Evolutionary conservation across 53 echinoderm and acorn worm species (phyloP).

Genomic region (Zoroaster sp.): DNA sequence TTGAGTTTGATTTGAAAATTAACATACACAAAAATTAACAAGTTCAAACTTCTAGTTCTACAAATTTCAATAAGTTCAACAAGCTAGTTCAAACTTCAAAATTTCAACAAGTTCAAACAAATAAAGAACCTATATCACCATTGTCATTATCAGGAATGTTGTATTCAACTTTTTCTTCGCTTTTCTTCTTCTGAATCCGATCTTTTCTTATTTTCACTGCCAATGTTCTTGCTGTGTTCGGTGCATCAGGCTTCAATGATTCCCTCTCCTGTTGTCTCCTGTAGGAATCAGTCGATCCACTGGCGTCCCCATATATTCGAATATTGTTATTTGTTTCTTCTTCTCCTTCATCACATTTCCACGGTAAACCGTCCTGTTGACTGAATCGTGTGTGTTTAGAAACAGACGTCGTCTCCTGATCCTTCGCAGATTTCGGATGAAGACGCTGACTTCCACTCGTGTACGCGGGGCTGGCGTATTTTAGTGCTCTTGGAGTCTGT

Average conservation of each 20-base stretch:
- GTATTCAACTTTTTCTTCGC: not conserved
- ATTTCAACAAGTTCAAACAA: not conserved
- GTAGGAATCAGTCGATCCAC: slow-evolving; percentile 31
- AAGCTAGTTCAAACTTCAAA: not conserved
- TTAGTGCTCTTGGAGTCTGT: not conserved
- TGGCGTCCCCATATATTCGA: slow-evolving; percentile 37
- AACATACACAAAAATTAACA: not conserved
- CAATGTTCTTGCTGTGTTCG: slow-evolving; percentile 35
- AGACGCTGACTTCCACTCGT: not conserved
- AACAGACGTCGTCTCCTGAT: not conserved
- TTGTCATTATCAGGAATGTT: not conserved
- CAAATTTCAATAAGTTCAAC: not conserved
- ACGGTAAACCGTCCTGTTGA: too few species aligned
- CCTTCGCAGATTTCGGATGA: not conserved
- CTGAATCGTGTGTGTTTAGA: not conserved
- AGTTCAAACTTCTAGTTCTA: not conserved
- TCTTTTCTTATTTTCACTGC: slow-evolving; percentile 61
- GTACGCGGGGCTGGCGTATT: not conserved
- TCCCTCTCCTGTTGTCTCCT: slow-evolving; percentile 45
- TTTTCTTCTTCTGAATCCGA: slow-evolving; percentile 11
- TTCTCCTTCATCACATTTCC: not conserved
- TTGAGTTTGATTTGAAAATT: too few species aligned
- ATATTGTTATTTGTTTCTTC: not conserved
- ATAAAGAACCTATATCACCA: not conserved
- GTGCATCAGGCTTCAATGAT: slow-evolving; percentile 29